phyloP scores from a whole-genome alignment of 2,113 vertebrate species.

The Ascaphus truei region DNA sequence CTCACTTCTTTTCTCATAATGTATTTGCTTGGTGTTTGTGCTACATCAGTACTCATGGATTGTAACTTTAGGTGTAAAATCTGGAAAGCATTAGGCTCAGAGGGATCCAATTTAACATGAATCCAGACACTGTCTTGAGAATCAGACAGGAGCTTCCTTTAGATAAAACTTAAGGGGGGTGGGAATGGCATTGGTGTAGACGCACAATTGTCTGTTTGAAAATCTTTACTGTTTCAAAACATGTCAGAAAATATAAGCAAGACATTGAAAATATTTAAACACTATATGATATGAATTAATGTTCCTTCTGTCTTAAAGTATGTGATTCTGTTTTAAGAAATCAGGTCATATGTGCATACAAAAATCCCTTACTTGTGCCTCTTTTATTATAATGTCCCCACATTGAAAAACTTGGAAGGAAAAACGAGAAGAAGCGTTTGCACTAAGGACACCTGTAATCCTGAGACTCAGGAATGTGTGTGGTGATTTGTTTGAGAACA shows the following conservation, averaged over 20 bases:
- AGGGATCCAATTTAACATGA: conserved; percentile 17
- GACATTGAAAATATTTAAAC: background rate
- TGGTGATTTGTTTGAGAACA: background rate
- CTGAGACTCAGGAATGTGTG: background rate
- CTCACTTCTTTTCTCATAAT: too few species aligned
- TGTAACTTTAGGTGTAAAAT: conserved; percentile 22
- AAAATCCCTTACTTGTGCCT: background rate
- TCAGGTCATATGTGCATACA: background rate
- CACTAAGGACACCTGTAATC: conserved; percentile 8
- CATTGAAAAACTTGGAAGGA: background rate
- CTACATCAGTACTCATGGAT: background rate
- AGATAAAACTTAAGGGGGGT: conserved; percentile 10
- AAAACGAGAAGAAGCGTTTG: background rate
- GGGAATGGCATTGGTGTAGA: background rate
- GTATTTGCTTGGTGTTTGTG: too few species aligned
- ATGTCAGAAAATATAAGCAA: conserved; percentile 5
- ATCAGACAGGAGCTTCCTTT: conserved; percentile 22
- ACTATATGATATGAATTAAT: too few species aligned
- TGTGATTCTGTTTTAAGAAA: background rate
- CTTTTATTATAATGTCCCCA: background rate
- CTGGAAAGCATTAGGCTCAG: conserved; percentile 14
- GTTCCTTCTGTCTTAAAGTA: background rate
- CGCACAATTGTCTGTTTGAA: conserved; percentile 1
- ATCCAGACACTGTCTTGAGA: conserved; percentile 29
- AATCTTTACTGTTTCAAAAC: background rate